Base-by-base conservation (phyloP, 2,888 invertebrate genomes). In the Polydrusus tereticollis region DNA sequence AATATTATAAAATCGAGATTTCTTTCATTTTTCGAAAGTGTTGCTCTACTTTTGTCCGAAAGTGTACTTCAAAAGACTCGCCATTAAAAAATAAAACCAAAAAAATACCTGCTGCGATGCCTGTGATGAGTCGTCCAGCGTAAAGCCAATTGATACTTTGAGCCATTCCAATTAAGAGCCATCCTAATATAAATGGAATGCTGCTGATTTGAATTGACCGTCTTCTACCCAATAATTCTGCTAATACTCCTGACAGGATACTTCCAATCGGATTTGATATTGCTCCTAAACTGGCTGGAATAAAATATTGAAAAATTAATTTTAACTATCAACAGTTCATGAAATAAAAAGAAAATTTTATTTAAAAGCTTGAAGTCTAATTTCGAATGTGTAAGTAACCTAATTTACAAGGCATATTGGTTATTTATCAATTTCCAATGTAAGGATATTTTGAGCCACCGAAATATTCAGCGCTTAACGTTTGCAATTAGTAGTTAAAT, bases 241-340 rank as follows among this genome's bases (percentile, higher is more conserved):
- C 91, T 83, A 91, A 85, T 79, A 91, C 85, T 1, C 93, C 93
- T 4, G 92, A 91, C 8, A 92, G 83, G 7, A 93, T 83, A 0
- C 92, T 92, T 0, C 92, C 92, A 43, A 92, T 83, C 0, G 92
- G 92, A 83, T 92, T 93, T 1, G 92, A 91, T 76, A 92, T 88
- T 16, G 92, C 92, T 4, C 92, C 92, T 65, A 93, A 83, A 76
- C 92, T 91, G 0, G 93, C 93, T 91, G 86, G 0, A 85, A 21
- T 18, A 60, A 68, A 38, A 43, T 55, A 47, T 12, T 21, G 12
- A 20, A 14, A 38, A 38, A 38, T 38, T 38, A 41, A 2, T 16
- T 41, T 10, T 36, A 5, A 26, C 12, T 10, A 10, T 10, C 36
- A 36, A 36, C 5, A 36, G 12, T 5, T 6, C 26, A 26, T 3